A percentile compares a stretch with the other conserved stretches of the same genome.
These are phyloP conservation scores for Oedothorax gibbosus DNA, from an alignment of 1,140 invertebrate genomes.

Conservation along the genomic window DNA sequence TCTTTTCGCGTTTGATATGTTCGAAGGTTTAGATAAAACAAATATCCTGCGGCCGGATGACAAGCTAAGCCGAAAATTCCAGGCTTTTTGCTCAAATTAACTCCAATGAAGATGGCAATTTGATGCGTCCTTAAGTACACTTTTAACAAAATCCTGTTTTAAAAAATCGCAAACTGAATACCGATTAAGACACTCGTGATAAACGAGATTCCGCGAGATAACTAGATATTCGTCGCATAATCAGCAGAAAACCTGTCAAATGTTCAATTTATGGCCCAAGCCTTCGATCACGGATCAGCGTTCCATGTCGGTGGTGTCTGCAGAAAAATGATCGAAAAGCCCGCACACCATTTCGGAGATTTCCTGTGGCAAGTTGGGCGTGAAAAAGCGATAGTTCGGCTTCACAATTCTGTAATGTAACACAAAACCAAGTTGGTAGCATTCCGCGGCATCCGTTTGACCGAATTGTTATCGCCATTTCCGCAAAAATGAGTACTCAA, in stretches of 20 bases:
- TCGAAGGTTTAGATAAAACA: too few species aligned
- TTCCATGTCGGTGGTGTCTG: conserved; percentile 26
- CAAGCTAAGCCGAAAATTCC: too few species aligned
- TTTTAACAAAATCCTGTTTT: conserved; percentile 25
- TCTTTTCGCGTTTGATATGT: too few species aligned
- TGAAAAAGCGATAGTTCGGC: conserved; percentile 41
- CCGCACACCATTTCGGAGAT: conserved; percentile 30
- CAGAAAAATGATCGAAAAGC: conserved; percentile 30
- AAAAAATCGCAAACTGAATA: conserved; percentile 28
- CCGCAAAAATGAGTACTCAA: too few species aligned
- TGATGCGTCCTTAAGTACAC: too few species aligned
- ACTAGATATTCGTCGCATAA: conserved; percentile 40
- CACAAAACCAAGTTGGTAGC: neutral
- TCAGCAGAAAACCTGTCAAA: conserved; percentile 50
- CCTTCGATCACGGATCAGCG: conserved; percentile 40
- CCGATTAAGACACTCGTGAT: conserved; percentile 30
- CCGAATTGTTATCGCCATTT: too few species aligned
- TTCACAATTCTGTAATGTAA: neutral
- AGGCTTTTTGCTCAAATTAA: too few species aligned
- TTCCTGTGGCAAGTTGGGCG: conserved; percentile 34
- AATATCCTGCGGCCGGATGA: too few species aligned
- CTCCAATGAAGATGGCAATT: too few species aligned
- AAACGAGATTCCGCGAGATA: conserved; percentile 30
- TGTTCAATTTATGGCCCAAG: conserved; percentile 39
- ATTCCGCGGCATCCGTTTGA: neutral